Evolutionary conservation across 2,113 vertebrate species (phyloP).

Genomic region (Channa maculata): DNA sequence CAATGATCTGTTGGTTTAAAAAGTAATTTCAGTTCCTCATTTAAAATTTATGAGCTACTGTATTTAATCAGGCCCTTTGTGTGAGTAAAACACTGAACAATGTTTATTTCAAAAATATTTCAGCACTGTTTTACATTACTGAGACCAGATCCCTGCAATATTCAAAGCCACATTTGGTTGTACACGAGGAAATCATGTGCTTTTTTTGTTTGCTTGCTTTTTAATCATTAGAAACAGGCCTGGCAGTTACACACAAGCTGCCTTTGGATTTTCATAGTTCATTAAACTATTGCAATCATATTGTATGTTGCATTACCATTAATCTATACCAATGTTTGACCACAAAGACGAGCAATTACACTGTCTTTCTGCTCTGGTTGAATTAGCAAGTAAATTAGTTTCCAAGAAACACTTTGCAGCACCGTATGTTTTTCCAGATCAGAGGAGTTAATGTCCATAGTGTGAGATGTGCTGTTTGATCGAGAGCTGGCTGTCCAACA

Average conservation of each 20-base stretch:
- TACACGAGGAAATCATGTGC: no score
- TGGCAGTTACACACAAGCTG: conserved; percentile 2
- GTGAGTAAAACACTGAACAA: no score
- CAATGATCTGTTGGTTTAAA: no score
- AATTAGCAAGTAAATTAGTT: conserved; percentile 36
- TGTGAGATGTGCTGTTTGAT: not conserved
- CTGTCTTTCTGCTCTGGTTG: conserved; percentile 13
- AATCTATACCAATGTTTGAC: conserved; percentile 36
- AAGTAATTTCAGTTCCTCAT: no score
- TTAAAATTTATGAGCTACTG: no score
- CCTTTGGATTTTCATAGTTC: conserved; percentile 35
- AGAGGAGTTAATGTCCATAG: conserved; percentile 11
- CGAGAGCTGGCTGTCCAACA: conserved; percentile 10
- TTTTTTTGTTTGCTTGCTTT: no score
- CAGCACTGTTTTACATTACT: no score
- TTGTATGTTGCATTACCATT: conserved; percentile 28
- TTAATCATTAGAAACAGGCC: not conserved
- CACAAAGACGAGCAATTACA: conserved; percentile 24
- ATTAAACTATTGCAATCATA: conserved; percentile 28
- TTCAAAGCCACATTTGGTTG: no score
- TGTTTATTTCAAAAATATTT: no score
- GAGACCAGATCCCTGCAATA: no score
- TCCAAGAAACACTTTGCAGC: conserved; percentile 19
- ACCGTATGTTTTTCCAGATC: conserved; percentile 25
- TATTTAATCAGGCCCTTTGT: no score